Evolutionary conservation across 2,113 vertebrate species (phyloP), one percentile per base, ranked within the genome.

Genomic region (Thomomys bottae): DNA sequence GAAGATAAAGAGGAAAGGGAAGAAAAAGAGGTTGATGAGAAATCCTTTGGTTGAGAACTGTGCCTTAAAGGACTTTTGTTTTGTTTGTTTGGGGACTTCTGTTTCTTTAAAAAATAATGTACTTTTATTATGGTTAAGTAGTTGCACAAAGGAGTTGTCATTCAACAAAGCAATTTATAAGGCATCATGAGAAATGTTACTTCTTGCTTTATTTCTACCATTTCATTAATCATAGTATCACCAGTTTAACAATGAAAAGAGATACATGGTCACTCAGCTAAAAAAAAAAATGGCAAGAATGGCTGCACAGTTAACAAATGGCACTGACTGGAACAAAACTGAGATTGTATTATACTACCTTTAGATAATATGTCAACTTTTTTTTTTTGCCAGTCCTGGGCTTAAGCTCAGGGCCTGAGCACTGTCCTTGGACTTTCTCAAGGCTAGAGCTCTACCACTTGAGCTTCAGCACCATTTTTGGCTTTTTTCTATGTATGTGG

Each of bases 171-270:
- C 12, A 54, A 15, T 54, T 54, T 14, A 54, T 54, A 54, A 49
- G 49, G 49, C 49, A 54, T 54, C 15, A 49, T 3, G 49, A 54
- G 18, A 12, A 12, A 54, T 54, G 49, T 54, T 54, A 4, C 49
- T n/a, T n/a, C 49, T 54, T 54, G 10, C 71, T 30, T 30, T 45
- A 8, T 7, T 73, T 17, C 28, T 15, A 64, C 12, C n/a, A 24
- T 72, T 88, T 85, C 24, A 54, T 12, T 40, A 34, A 1, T 81
- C 40, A 72, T 28, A 64, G 1, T 6, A 21, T 23, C 28, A 71
- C 36, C 67, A 42, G 23, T 28, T 70, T 42, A 42, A 92, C 73
- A 77, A 86, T 30, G 18, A 59, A 8, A 71, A 95, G 59, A 90
- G 23, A 30, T 14, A 23, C 3, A 20, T 23, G 28, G 30, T 36